Evolutionary conservation across 2,113 vertebrate genomes (phyloP), one percentile per base, ranked within the genome.

Genomic region (Pangasianodon hypophthalmus): DNA sequence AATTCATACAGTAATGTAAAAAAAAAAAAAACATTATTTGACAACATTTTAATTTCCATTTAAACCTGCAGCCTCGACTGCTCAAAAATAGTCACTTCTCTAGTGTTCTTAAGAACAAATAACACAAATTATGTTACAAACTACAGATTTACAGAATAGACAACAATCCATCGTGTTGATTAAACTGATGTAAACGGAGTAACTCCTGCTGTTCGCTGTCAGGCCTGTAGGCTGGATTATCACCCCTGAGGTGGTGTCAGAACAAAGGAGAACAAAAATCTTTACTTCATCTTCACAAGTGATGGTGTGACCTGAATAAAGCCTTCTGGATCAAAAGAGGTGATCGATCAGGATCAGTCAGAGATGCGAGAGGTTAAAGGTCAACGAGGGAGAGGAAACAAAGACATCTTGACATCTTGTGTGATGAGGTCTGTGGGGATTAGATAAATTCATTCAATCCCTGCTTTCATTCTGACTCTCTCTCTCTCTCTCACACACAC

Each of bases 231-330:
- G 24, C 9, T 64, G 37, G 41, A 62, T 44, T 60, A 13, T 24
- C 32, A 4, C 32, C 6, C 32, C 3, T 26, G 41, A 46, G 32
- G 11, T 62, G 10, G 41, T 16, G 21, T 16, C 26, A 19, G 21
- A 16, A 16, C 58, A 85, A 46, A 64, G 82, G 82, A 44, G 56
- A 85, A 29, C 9, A 46, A 85, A 85, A 85, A 41, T 85, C 58
- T 64, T 64, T 29, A 85, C 44, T 85, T 32, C 10, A 46, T 41
- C 56, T 84, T 64, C 26, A 79, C 44, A 46, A 26, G 24, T 79
- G 46, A 79, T 0, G 41, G 19, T 77, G 73, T 77, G 73, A 77
- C 21, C 60, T 85, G 83, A 85, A 64, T 46, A 64, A 64, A 24
- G 19, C 4, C 9, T 14, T 50, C 46, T 69, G 46, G 62, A 85